Base-by-base conservation (phyloP, 2,113 vertebrate species). In the Pongo abelii region DNA sequence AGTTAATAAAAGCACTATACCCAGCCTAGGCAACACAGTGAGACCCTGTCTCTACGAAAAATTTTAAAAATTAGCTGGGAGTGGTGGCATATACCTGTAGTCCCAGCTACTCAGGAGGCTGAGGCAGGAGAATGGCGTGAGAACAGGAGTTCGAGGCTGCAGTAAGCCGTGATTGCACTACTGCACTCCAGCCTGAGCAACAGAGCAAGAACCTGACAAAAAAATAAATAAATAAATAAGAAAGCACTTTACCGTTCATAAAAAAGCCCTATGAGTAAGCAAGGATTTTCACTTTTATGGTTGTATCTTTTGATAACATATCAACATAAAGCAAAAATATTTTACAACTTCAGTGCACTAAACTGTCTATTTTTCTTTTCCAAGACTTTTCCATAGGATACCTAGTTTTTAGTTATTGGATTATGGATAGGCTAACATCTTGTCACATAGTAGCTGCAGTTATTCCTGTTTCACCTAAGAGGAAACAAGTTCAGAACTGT, bases 391-490 rank as follows among this genome's bases (percentile, higher is more conserved):
- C 38, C n/a, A 59, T n/a, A 78, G 48, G 8, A 69, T 78, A 59
- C 6, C 69, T 52, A n/a, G 52, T 81, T 89, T 89, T 93, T 69
- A 93, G 70, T 91, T 79, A 61, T 52, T 70, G 69, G 40, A 61
- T 64, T 64, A 75, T 43, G n/a, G 25, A 89, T 40, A 84, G 25
- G 14, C 67, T 67, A 92, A 92, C n/a, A 74, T 81, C 67, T 84
- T 94, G 46, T 61, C 74, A 83, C 23, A 32, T 35, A 87, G 50
- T 61, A 92, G 59, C 18, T 48, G n/a, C 13, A 93, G 30, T 91
- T 86, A 77, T 95, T 93, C 3, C 40, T 74, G 25, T 81, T 93
- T 97, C 43, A 86, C 59, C 57, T 40, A 90, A 86, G 72, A 83
- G 38, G 64, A 80, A 93, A 85, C 40, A 83, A 25, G n/a, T 85